These are phyloP conservation scores for Nemotelus nigrinus DNA, from an alignment of 2,888 invertebrate species.

Conservation along the genomic window DNA sequence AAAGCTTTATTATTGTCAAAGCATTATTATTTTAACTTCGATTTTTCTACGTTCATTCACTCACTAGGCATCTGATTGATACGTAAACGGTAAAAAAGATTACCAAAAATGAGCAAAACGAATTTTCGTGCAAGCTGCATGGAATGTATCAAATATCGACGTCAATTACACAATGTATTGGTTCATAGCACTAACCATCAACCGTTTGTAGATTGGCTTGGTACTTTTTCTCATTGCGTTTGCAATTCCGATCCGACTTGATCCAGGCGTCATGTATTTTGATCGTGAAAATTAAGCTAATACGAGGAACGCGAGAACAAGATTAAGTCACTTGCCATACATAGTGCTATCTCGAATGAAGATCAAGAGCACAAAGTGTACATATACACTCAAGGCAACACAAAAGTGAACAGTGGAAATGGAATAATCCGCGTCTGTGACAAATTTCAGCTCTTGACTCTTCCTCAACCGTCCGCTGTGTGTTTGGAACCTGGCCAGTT, in stretches of 20 bases:
- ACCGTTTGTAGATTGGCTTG: too few relatives aligned
- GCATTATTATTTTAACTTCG: neutral
- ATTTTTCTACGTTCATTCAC: too few relatives aligned
- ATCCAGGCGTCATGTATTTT: constrained; percentile 34
- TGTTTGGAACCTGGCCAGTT: neutral
- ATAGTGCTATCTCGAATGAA: neutral
- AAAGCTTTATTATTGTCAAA: neutral
- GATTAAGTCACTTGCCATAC: constrained; percentile 18
- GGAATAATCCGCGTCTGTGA: constrained; percentile 36
- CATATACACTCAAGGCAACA: neutral
- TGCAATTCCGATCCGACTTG: neutral
- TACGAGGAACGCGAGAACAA: neutral
- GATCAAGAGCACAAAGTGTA: neutral
- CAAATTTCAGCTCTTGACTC: constrained; percentile 26
- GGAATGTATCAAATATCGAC: too few relatives aligned
- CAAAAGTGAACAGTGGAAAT: constrained; percentile 20
- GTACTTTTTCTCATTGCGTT: too few relatives aligned
- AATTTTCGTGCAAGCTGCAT: too few relatives aligned
- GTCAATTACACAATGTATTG: too few relatives aligned
- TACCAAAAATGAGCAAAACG: too few relatives aligned
- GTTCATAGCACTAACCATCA: too few relatives aligned
- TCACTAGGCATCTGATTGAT: too few relatives aligned
- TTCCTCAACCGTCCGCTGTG: neutral
- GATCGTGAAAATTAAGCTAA: constrained; percentile 34
- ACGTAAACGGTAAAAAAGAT: too few relatives aligned